Base-by-base conservation (phyloP, 2,888 invertebrate species). In the Eupeodes latifasciatus region DNA sequence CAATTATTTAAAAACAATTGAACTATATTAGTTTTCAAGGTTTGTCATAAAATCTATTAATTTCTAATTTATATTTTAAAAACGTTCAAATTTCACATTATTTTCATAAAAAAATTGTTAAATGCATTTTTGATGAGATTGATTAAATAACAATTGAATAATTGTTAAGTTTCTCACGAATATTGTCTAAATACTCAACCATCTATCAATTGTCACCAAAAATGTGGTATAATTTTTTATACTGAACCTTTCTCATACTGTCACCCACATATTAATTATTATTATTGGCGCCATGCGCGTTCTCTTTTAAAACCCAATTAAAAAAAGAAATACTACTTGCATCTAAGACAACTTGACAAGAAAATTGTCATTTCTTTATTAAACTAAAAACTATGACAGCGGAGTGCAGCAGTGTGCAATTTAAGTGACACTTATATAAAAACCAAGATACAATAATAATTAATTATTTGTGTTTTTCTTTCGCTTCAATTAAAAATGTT, bases 401-500 rank as follows among this genome's bases (percentile, higher is more conserved):
- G 11, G 9, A 7, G 47, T 40, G 47, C 47, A 12, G 12, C 47
- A 47, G 12, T 19, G 55, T 27, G 27, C 3, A 27, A 27, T 27
- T 27, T 27, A 40, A 40, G 5, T 51, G 64, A 53, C 69, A 62
- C 14, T 51, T 49, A 53, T 55, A 66, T 55, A 66, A 53, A 51
- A 49, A 47, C 34, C 6, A 64, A 12, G 4, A 49, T 34, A 67
- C 6, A 72, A 55, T 64, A 72, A 55, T 64, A 80, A 53, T 62
- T 57, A 74, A 72, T 61, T 55, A 69, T 66, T 57, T 40, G 9
- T 40, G 40, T 40, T 40, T 72, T 51, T 66, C 34, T 47, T 76
- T 49, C n/a, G 14, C 57, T 27, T 27, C 82, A 81, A 85, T 85
- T 85, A 85, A 85, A 81, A 74, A 47, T 57, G 67, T 55, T 59